phyloP scores from a whole-genome alignment of 2,797 vertebrate genomes.

The Allenopithecus nigroviridis region DNA sequence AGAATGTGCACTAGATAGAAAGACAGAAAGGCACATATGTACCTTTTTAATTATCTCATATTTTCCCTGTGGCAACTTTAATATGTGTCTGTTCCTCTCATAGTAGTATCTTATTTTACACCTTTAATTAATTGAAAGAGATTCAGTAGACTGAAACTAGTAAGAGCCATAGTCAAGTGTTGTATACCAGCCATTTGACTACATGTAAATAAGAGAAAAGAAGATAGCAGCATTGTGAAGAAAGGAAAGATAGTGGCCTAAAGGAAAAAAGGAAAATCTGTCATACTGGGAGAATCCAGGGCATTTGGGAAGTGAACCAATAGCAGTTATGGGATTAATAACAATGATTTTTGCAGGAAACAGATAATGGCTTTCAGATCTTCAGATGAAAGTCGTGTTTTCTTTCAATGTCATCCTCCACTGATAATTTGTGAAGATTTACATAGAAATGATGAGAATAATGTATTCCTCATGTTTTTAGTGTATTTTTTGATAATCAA shows the following conservation, averaged over 20 bases:
- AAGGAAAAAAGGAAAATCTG: background rate
- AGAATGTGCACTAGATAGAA: no score
- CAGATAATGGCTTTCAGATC: background rate
- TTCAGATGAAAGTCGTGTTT: background rate
- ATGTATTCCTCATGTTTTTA: background rate
- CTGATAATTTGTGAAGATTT: background rate
- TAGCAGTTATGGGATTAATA: background rate
- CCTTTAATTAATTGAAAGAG: background rate
- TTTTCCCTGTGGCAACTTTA: background rate
- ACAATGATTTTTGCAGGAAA: background rate
- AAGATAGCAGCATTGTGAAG: background rate
- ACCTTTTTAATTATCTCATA: background rate
- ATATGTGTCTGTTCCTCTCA: background rate
- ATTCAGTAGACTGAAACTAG: background rate
- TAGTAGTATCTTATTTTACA: background rate
- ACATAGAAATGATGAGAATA: background rate
- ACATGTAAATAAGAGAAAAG: background rate
- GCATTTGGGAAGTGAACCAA: background rate
- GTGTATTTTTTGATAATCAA: background rate
- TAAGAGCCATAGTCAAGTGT: background rate
- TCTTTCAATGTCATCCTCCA: background rate
- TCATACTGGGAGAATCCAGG: background rate
- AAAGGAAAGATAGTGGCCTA: background rate
- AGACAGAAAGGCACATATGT: rapidly evolving
- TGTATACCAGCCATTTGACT: background rate